Evolutionary conservation across 1,140 invertebrate species (phyloP).

Genomic region (Halyomorpha halys): DNA sequence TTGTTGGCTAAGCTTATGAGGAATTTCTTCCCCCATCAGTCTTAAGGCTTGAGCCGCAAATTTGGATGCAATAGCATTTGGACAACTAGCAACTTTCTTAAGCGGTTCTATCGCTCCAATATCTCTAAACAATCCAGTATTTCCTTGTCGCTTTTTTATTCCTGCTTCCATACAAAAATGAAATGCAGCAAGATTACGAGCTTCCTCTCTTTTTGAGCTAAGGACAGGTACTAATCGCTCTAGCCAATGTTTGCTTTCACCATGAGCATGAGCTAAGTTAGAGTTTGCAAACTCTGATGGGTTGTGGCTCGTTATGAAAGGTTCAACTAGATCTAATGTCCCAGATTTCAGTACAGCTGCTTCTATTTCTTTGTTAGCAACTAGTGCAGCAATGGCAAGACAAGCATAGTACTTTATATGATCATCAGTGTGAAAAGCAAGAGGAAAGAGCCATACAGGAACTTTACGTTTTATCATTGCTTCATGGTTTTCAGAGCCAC

Average conservation of each 20-base stretch:
- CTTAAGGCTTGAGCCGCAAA: conserved; percentile 92
- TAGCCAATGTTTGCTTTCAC: conserved; percentile 93
- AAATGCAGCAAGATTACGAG: conserved; percentile 91
- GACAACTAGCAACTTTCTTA: conserved; percentile 93
- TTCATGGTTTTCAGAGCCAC: conserved; percentile 89
- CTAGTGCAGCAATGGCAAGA: conserved; percentile 89
- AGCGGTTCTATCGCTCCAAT: conserved; percentile 92
- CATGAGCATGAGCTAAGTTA: conserved; percentile 84
- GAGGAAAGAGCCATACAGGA: conserved; percentile 94
- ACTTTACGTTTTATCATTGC: conserved; percentile 93
- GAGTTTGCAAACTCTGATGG: conserved; percentile 91
- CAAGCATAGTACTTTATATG: conserved; percentile 98
- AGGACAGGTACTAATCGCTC: conserved; percentile 88
- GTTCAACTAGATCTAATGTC: conserved; percentile 89
- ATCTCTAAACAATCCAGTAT: conserved; percentile 85
- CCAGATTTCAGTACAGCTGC: conserved; percentile 90
- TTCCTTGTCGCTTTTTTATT: conserved; percentile 93
- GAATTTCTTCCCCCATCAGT: conserved; percentile 91
- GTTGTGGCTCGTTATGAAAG: conserved; percentile 87
- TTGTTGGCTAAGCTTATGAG: conserved; percentile 94
- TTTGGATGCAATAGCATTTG: conserved; percentile 94
- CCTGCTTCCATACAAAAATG: conserved; percentile 99
- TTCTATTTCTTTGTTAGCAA: conserved; percentile 97
- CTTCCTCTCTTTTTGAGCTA: conserved; percentile 89
- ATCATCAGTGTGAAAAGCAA: conserved; percentile 93